Base-by-base conservation (phyloP, 2,113 vertebrate genomes). In the Antennarius striatus region DNA sequence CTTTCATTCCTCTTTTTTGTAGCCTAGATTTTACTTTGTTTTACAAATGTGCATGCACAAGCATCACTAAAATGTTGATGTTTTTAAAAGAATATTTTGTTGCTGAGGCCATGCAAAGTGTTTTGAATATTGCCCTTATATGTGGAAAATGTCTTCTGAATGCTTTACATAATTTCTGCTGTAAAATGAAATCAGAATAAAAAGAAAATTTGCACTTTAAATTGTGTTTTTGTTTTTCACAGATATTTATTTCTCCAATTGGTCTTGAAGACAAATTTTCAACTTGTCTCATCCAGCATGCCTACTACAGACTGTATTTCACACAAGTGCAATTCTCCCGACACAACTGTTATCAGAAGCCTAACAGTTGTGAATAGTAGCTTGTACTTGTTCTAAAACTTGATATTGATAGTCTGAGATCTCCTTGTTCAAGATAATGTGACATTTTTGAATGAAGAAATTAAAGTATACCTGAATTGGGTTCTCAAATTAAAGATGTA, bases 101-200 rank as follows among this genome's bases (percentile, higher is more conserved):
- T 98, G 97, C 97, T 98, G 97, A 98, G 97, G 96, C 95, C 96
- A 99, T 98, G 96, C 96, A 97, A 98, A 97, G 97, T 96, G 94
- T 98, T 98, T 98, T 97, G 96, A 99, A 99, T 90, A 90, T 98
- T 98, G 96, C 96, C 96, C 96, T 98, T 96, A 96, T 98, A 98
- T 97, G 98, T 96, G 96, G 95, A 98, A 98, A 95, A 98, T 98
- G 97, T 99, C 98, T 98, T 98, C 96, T 99, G 97, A 98, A 99
- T 99, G 97, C 97, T 99, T 99, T 98, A 97, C 98, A 99, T 99
- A 96, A 96, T 98, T 98, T 98, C 96, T 99, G 97, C 97, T 99
- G 97, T 99, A 99, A 98, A 98, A 98, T 98, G 96, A 93, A 93
- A 93, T 93, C 96, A 97, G 94, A 97, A 91, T 91, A 92, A 93